Evolutionary conservation across 2,113 vertebrate species (phyloP).

Genomic region (Coracopsis vasa): DNA sequence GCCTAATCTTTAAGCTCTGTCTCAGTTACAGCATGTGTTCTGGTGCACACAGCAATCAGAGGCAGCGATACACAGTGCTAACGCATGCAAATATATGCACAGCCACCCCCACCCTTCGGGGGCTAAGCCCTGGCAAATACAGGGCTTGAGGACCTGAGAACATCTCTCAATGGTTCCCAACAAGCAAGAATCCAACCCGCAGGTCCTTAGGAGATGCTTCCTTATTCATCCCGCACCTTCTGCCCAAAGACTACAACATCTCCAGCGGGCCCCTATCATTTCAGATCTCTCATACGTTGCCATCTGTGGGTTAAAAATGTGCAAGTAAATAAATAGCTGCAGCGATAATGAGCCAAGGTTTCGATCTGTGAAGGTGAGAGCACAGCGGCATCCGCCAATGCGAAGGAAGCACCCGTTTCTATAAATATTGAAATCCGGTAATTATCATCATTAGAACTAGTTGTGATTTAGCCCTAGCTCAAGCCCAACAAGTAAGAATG

Average conservation of each 20-base stretch:
- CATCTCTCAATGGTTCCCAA: neutral
- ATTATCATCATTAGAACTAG: constrained; percentile 70
- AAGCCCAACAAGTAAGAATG: constrained; percentile 60
- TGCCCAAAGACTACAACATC: neutral
- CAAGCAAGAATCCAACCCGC: neutral
- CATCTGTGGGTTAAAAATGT: constrained; percentile 43
- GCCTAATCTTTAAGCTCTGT: neutral
- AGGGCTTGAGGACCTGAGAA: neutral
- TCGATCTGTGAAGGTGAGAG: constrained; percentile 65
- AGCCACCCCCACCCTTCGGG: neutral
- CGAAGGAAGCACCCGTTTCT: constrained; percentile 63
- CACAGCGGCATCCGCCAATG: constrained; percentile 35
- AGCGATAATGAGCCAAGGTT: constrained; percentile 25
- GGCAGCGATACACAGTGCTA: neutral
- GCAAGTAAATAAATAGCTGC: constrained; percentile 49
- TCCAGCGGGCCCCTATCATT: fast-evolving
- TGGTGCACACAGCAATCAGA: neutral
- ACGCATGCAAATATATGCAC: neutral
- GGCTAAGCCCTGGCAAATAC: neutral
- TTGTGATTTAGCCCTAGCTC: constrained; percentile 59
- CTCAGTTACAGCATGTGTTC: neutral
- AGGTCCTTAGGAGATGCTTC: neutral
- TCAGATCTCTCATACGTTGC: neutral
- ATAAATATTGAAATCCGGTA: constrained; percentile 73
- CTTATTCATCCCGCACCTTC: neutral